These are phyloP conservation scores for Phymanthus crucifer DNA, from an alignment of 92 coral and sea anemone genomes.

Conservation along the genomic window DNA sequence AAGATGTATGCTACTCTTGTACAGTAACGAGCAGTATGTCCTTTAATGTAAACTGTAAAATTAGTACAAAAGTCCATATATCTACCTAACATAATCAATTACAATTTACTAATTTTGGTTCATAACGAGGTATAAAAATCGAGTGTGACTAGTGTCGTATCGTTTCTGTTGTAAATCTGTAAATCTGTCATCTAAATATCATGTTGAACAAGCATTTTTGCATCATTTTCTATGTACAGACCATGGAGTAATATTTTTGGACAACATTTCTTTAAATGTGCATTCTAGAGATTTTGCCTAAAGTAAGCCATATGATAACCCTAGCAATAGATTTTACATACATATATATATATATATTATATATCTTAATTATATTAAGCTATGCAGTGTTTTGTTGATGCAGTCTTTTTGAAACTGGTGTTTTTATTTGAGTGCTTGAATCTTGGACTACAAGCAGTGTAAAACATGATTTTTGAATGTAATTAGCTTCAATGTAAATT, in stretches of 20 bases:
- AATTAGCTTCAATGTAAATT: background rate
- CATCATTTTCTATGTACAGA: background rate
- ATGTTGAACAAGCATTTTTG: background rate
- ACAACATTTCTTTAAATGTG: conserved; percentile 12
- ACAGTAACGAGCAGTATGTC: background rate
- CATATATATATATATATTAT: background rate
- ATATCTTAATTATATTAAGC: background rate
- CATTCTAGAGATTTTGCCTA: background rate
- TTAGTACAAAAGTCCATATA: background rate
- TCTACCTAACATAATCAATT: background rate
- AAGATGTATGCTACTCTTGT: background rate
- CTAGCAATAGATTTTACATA: background rate
- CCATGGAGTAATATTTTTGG: conserved; percentile 7
- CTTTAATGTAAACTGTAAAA: background rate
- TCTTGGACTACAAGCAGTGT: background rate
- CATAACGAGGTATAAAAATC: background rate
- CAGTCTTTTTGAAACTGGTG: background rate
- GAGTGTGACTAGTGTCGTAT: background rate
- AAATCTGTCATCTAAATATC: too few species aligned
- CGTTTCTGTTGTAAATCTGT: background rate
- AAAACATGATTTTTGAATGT: background rate
- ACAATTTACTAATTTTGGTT: conserved; percentile 2
- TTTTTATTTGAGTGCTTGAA: background rate
- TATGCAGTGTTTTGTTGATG: background rate
- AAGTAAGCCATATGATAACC: background rate